Percentiles rank a stretch among this genome's conserved stretches.
These are phyloP conservation scores for Yponomeuta evonymella DNA, from an alignment of 2,888 invertebrate species.

Conservation along the genomic window DNA sequence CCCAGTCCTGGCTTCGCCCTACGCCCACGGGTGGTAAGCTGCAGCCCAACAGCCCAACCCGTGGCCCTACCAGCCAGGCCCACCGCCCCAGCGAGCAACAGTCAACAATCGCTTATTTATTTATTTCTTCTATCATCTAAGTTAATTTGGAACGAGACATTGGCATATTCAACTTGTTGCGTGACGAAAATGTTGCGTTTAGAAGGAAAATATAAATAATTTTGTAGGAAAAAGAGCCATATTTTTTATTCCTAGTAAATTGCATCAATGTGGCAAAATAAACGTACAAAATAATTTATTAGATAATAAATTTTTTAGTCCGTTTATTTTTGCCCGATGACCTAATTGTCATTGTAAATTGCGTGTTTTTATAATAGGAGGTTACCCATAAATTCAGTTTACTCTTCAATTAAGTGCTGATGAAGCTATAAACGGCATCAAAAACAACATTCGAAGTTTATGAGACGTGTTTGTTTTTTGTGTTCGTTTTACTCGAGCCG, in stretches of 20 bases:
- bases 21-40: constrained; percentile 58
- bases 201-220: neutral
- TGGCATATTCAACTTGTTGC: constrained; percentile 32
- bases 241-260: no score
- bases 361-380: neutral
- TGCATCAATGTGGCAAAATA: no score
- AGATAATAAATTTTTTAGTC: neutral
- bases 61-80: constrained; percentile 23
- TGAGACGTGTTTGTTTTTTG: neutral
- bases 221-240: neutral
- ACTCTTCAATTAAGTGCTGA: neutral
- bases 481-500: neutral
- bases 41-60: constrained; percentile 22
- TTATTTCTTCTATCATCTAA: constrained; percentile 36
- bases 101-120: constrained; percentile 39
- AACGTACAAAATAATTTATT: no score
- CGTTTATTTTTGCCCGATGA: neutral
- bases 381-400: neutral
- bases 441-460: neutral
- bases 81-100: constrained; percentile 50
- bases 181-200: constrained; percentile 2
- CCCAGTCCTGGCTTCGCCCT: constrained; percentile 41
- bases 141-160: constrained; percentile 25
- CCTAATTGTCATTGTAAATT: neutral
- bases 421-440: neutral